phyloP scores from a whole-genome alignment of 2,888 invertebrate species.

The Apotomis turbidana region DNA sequence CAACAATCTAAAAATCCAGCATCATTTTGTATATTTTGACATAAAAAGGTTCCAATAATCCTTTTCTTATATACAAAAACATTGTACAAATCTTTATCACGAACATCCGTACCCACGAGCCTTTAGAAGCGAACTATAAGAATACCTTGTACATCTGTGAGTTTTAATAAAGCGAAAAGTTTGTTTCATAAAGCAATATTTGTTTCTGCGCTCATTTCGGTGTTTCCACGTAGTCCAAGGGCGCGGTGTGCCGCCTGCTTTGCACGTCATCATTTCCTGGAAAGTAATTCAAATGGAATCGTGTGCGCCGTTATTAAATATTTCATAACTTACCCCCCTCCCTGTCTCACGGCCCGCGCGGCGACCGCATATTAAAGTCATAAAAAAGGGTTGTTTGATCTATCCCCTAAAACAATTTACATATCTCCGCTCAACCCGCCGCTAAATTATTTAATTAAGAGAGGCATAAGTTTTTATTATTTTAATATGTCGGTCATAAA shows the following conservation, averaged over 20 bases:
- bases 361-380: conserved; percentile 84
- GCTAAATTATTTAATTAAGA: conserved; percentile 85
- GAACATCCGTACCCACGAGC: not conserved
- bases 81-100: not conserved
- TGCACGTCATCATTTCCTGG: conserved; percentile 81
- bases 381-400: conserved; percentile 85
- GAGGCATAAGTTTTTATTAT: conserved; percentile 85
- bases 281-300: conserved; percentile 84
- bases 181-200: conserved; percentile 48
- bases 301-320: conserved; percentile 84
- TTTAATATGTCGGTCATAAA: conserved; percentile 83
- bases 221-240: conserved; percentile 47
- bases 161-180: conserved; percentile 47
- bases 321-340: conserved; percentile 79
- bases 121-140: conserved; percentile 36
- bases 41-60: not conserved
- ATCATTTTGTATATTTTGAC: too few relatives aligned
- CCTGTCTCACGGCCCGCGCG: conserved; percentile 62
- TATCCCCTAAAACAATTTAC: conserved; percentile 85
- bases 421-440: conserved; percentile 82
- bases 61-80: not conserved
- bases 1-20: too few relatives aligned
- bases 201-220: conserved; percentile 48
- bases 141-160: conserved; percentile 44
- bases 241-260: conserved; percentile 68